A percentile compares a stretch with the other conserved stretches of the same genome.
Evolutionary conservation across 1,140 invertebrate species (phyloP).

Genomic region (Aphis craccivora): DNA sequence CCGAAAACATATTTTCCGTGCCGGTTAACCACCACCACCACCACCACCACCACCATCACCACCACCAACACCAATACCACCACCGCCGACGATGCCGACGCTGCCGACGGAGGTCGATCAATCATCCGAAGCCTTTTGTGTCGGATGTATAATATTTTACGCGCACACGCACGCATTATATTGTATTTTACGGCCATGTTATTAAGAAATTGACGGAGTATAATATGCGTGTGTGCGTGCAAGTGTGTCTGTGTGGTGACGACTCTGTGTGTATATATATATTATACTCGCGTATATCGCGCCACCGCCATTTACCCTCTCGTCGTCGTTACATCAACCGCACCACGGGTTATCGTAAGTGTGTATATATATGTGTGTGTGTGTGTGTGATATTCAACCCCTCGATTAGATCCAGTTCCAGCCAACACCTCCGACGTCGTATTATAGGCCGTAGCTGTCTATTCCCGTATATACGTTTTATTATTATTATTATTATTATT

Average conservation of each 20-base stretch:
- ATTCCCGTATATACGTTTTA: conserved; percentile 13
- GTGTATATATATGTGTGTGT: neutral
- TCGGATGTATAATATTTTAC: conserved; percentile 51
- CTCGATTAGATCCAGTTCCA: neutral
- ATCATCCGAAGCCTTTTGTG: conserved; percentile 56
- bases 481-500: neutral
- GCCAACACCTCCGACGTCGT: neutral
- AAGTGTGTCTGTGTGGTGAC: no score
- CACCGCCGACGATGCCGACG: neutral
- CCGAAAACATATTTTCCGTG: conserved; percentile 56
- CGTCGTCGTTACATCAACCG: neutral
- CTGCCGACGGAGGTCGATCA: conserved; percentile 22
- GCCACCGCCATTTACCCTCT: neutral
- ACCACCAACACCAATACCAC: no score
- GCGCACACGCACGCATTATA: conserved; percentile 33
- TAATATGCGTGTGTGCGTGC: no score
- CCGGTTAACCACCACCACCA: conserved; percentile 20
- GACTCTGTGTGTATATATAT: neutral
- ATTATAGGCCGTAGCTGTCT: neutral
- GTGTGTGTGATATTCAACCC: neutral
- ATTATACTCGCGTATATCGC: neutral
- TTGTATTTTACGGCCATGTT: conserved; percentile 50
- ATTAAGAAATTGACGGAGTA: conserved; percentile 43
- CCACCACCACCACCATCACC: neutral
- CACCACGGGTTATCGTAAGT: neutral